Base-by-base conservation (phyloP, 2,888 invertebrate genomes). In the Sarcophaga variegata region DNA sequence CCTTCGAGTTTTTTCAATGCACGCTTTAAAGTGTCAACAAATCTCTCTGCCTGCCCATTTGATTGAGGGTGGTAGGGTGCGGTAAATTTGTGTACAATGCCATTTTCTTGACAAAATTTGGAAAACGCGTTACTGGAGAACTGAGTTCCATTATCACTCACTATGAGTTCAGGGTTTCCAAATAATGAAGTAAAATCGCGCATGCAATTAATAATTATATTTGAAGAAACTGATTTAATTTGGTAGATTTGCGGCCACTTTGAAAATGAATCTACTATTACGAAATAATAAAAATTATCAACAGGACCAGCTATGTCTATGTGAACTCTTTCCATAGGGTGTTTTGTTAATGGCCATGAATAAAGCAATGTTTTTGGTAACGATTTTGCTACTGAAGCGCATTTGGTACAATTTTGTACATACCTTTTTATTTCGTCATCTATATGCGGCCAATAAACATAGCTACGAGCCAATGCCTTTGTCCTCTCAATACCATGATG, bases 241-340 rank as follows among this genome's bases (percentile, higher is more conserved):
- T 79, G 62, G 11, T 71, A 78, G 17, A 79, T 79, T 71, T 79
- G 70, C 1, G 79, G 70, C 62, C 79, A 79, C 49, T 79, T 79
- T 1, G 70, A 70, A 49, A 25, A 79, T 14, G 70, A 59, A 22
- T 71, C 71, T 17, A 4, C 49, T 3, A 71, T 71, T n/a, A 70
- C 22, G 20, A 70, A 70, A 20, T 70, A 70, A 14, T 70, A 70
- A 6, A 22, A n/a, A n/a, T 49, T 70, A 54, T 49, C 49, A 8
- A 70, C 10, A 12, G 70, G 49, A 49, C 70, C 70, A 2, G 70
- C 70, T n/a, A 71, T 71, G 27, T 71, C 71, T 2, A 71, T 59
- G 1, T 71, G 54, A 6, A 71, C 22, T 54, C 71, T 54, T 71
- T 71, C 25, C 71, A 69, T 69, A 22, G 69, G 25, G 17, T n/a